Evolutionary conservation across 2,113 vertebrate species (phyloP).

Genomic region (Halcyon malimbica): DNA sequence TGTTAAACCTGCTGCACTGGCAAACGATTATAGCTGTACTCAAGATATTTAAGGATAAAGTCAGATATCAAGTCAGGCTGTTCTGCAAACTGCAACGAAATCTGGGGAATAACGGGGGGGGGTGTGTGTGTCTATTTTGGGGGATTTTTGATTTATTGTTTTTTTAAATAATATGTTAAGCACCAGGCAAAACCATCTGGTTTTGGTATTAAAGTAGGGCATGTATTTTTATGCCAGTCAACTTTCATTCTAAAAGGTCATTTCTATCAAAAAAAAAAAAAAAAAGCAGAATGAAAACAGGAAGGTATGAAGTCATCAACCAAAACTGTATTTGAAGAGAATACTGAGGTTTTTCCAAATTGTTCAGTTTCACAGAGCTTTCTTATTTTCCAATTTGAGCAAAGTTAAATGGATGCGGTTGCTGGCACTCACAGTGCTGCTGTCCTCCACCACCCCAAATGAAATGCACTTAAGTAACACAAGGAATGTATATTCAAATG

Average conservation of each 20-base stretch:
- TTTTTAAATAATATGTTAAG: background rate
- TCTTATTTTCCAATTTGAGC: background rate
- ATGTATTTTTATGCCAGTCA: accelerated
- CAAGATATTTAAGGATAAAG: background rate
- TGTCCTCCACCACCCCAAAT: background rate
- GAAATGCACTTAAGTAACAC: background rate
- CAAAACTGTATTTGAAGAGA: background rate
- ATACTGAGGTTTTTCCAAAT: background rate
- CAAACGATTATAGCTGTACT: background rate
- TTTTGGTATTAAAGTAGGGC: background rate
- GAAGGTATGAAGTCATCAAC: background rate
- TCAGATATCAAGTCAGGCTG: background rate
- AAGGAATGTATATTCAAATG: background rate
- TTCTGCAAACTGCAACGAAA: background rate
- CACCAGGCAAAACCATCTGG: background rate
- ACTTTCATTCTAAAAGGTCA: background rate
- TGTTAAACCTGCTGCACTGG: background rate
- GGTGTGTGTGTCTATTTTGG: background rate
- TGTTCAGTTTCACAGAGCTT: background rate
- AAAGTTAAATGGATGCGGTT: background rate
- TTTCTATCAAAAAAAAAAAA: background rate
- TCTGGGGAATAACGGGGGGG: background rate
- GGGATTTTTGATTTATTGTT: background rate
- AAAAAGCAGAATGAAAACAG: background rate
- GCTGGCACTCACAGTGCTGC: background rate